Base-by-base conservation (phyloP, 2,113 vertebrate genomes). In the Theristicus caerulescens region DNA sequence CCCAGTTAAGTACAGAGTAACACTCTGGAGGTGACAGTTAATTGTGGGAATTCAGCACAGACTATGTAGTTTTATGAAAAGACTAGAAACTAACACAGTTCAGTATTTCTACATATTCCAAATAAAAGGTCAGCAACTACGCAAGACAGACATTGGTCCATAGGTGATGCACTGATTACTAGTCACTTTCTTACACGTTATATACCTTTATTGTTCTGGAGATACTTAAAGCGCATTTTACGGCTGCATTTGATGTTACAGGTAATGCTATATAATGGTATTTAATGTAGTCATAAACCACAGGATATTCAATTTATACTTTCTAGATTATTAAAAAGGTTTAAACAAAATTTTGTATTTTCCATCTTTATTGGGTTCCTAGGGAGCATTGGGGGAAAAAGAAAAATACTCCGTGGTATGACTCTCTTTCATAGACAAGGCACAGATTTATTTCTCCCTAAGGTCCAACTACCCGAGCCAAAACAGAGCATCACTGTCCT, bases 211-310 rank as follows among this genome's bases (percentile, higher is more conserved):
- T 27, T 82, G 47, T 34, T 86, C 38, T 79, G 36, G 40, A 89
- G 72, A 57, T 82, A 83, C 32, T 73, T 66, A 34, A 83, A 81
- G 16, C 13, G 19, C 32, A 13, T 83, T 94, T 95, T 86, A 82
- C 67, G 55, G 29, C 67, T 94, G 38, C 52, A 74, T 62, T 88
- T 95, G n/a, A 86, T 74, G 67, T 44, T 81, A 52, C 72, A 90
- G 77, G 77, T 86, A 96, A 81, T 86, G 59, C 9, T 78, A 46
- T 25, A 88, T 95, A 93, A 95, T 52, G 44, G 59, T 51, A 95
- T 88, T 88, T 95, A 94, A 92, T 46, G 34, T 8, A 71, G 36
- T 65, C 94, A 74, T 92, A 96, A 96, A 90, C 67, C 69, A 91
- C 65, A 84, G 42, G 32, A 36, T 71, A 93, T 78, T 86, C 59